Evolutionary conservation across 2,113 vertebrate species (phyloP).

Genomic region (Raja brachyura): DNA sequence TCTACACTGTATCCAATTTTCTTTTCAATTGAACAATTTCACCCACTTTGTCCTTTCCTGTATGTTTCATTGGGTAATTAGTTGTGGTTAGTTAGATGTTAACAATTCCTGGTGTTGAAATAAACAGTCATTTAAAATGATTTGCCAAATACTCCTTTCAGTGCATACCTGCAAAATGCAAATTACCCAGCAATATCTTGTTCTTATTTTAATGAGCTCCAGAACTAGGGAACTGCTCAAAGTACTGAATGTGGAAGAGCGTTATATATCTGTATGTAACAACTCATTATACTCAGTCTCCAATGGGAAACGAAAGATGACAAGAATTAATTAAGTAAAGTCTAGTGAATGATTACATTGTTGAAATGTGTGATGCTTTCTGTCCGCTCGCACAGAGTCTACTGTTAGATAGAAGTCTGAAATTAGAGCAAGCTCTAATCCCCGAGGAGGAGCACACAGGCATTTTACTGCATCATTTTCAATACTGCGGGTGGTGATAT

Average conservation of each 20-base stretch:
- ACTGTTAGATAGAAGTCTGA: slow-evolving; percentile 2
- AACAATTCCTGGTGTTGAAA: not conserved
- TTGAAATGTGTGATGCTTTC: slow-evolving; percentile 7
- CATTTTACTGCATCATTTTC: not conserved
- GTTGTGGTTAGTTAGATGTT: not conserved
- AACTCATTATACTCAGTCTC: slow-evolving; percentile 12
- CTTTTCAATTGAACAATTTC: not conserved
- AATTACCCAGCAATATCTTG: not conserved
- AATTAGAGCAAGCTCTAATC: slow-evolving; percentile 3
- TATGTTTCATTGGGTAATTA: not conserved
- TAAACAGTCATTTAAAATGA: not conserved
- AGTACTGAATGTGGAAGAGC: not conserved
- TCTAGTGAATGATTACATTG: slow-evolving; percentile 20
- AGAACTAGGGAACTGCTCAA: not conserved
- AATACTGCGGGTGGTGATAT: not conserved
- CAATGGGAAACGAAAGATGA: slow-evolving; percentile 12
- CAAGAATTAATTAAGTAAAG: slow-evolving; percentile 21
- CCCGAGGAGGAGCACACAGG: not conserved
- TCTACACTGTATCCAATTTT: not conserved
- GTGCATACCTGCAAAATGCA: not conserved
- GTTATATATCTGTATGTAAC: not conserved
- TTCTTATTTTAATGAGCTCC: slow-evolving; percentile 4
- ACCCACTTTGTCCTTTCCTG: not conserved
- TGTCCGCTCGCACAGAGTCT: not conserved
- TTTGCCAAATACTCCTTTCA: not conserved